Base-by-base conservation (phyloP, 1,140 invertebrate genomes). In the Dendrolimus kikuchii region DNA sequence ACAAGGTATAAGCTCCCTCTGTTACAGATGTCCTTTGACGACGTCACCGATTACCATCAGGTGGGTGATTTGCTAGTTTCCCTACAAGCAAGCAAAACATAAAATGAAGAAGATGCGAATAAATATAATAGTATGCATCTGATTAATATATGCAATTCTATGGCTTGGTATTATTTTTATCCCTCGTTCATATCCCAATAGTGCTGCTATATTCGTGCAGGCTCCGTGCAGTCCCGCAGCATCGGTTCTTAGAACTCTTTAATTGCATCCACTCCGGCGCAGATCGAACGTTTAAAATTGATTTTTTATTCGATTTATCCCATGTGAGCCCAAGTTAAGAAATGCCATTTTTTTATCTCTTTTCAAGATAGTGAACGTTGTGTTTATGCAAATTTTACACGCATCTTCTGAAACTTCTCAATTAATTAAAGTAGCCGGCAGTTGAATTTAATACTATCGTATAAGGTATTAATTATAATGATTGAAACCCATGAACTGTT, bases 321-420 rank as follows among this genome's bases (percentile, higher is more conserved):
- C 66, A 75, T 76, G 76, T 72, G 79, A 68, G 79, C 70, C 57
- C 66, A 66, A 67, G 68, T 71, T 77, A 62, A 67, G 69, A 73
- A 75, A 6, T 38, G 76, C 70, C 66, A 72, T 68, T 74, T 80
- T 71, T 80, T 77, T 23, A 1, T 23, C 23, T 23, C n/a, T 66
- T 81, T 82, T 79, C 71, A 62, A 65, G 72, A 81, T 82, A 77
- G 74, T 57, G 69, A 75, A 82, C 68, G 71, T 58, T 77, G 73
- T 83, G 82, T 86, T 73, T 82, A 86, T 86, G 81, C 77, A 83
- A 86, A 86, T 86, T 79, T 76, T 77, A 82, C 79, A 85, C 74
- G 69, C 77, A 75, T 81, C 72, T 75, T 69, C 77, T 76, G 76
- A 80, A 81, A 85, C 77, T 81, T 77, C 81, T 85, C 75, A 85